Conservation (phyloP, 2,797 vertebrate genomes). For the Adelosebastes latens region DNA sequence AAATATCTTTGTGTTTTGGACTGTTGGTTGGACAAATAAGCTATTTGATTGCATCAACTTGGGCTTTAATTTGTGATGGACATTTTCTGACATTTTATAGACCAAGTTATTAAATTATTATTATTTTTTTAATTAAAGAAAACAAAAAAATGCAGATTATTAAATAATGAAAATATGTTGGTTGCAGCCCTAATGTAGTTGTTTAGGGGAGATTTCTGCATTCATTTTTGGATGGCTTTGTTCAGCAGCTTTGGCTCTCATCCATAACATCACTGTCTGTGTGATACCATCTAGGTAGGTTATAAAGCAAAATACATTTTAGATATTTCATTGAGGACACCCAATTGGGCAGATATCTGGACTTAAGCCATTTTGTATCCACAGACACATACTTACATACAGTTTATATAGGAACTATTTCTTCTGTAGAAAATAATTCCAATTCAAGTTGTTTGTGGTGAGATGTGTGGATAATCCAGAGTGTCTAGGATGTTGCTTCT, state of each 20-base stretch:
- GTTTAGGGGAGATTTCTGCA: background rate
- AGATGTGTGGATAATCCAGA: background rate
- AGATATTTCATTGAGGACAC: background rate
- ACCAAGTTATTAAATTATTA: background rate
- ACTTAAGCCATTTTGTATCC: background rate
- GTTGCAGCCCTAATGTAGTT: background rate
- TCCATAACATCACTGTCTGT: background rate
- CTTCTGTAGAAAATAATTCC: background rate
- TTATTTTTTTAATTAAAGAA: background rate
- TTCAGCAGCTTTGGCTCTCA: background rate
- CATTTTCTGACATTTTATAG: background rate
- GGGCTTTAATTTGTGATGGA: background rate
- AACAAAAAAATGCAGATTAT: background rate
- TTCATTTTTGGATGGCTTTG: background rate
- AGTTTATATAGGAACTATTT: background rate
- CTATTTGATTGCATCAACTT: background rate
- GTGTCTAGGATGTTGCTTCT: background rate
- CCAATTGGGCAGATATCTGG: no score
- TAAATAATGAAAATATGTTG: rapidly evolving
- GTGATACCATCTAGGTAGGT: background rate
- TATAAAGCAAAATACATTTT: background rate
- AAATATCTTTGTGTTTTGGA: background rate
- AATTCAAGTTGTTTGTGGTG: background rate
- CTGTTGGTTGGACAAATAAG: background rate
- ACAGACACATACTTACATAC: background rate